A percentile compares a stretch with the other conserved stretches of the same genome.
phyloP scores from a whole-genome alignment of 2,113 vertebrate genomes.

The Platysternon megacephalum region DNA sequence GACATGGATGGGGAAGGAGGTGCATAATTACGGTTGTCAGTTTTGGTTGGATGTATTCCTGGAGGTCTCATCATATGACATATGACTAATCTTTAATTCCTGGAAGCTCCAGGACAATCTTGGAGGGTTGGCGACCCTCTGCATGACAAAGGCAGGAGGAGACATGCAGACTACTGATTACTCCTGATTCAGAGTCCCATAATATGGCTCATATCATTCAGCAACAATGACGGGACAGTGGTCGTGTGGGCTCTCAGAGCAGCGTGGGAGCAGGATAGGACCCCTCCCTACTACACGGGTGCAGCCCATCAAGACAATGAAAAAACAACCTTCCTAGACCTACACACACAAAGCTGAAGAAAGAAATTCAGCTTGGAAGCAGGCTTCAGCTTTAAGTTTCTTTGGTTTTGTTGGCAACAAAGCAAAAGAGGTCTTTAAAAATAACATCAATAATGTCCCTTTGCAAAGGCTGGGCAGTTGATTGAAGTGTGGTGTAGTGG shows the following conservation, averaged over 20 bases:
- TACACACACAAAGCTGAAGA: not conserved
- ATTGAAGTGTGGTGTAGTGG: not conserved
- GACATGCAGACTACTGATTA: not conserved
- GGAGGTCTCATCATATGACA: not conserved
- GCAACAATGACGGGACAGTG: not conserved
- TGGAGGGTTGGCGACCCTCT: not conserved
- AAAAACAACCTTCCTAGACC: not conserved
- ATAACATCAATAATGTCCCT: rapidly evolving
- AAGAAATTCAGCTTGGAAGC: not conserved
- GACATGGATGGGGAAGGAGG: not conserved
- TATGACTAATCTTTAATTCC: not conserved
- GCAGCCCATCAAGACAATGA: rapidly evolving
- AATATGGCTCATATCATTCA: not conserved
- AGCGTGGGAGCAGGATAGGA: not conserved
- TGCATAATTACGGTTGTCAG: not conserved
- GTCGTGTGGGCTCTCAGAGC: rapidly evolving
- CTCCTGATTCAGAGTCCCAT: not conserved
- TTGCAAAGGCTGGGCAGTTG: not conserved
- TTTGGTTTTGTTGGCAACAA: not conserved
- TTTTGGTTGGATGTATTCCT: not conserved
- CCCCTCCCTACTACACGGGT: not conserved
- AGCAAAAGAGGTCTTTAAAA: not conserved
- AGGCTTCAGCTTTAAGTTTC: not conserved
- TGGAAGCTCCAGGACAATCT: not conserved
- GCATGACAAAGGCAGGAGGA: not conserved